Evolutionary conservation across 2,113 vertebrate species (phyloP), one percentile per base, ranked within the genome.

Genomic region (Glareola pratincola): DNA sequence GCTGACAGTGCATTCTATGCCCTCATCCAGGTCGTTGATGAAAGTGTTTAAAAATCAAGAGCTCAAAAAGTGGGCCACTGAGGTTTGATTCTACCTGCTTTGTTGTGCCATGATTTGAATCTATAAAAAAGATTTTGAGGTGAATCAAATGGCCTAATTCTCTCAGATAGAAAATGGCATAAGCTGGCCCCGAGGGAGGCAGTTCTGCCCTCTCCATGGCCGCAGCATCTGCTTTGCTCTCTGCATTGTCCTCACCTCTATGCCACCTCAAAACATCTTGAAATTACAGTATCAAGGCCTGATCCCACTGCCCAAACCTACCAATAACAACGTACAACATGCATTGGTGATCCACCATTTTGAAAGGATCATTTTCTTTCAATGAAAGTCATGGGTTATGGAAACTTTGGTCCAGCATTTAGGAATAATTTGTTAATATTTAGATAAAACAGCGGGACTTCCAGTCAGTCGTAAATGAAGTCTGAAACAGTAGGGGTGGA

Each of bases 311-410:
- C 36, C 20, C 14, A 75, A 71, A 20, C 4, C 62, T 11, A 32
- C 1, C 0, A 1, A 36, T 60, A 73, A 30, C 34, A 56, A 32
- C 11, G 1, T n/a, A 39, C 14, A 81, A 17, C 4, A 1, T 10
- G 20, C 32, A 18, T 0, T 73, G 64, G 37, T 14, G 4, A 85
- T 41, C 26, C 14, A 39, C 24, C 19, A 14, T 6, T 7, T 8
- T 69, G 27, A 60, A 81, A 36, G 8, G 16, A 51, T 8, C 7
- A 2, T 62, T 74, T 85, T 66, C 34, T 59, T 59, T 59, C 34
- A n/a, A n/a, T 64, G 21, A 53, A 64, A 84, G 47, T 48, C 57
- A 69, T 21, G 24, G 8, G 6, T 64, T 81, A 32, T 3, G 17
- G 60, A 75, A 57, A 57, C 57, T 75, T 69, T 32, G 22, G 22